Evolutionary conservation across 2,113 vertebrate genomes (phyloP).

Genomic region (Litocranius walleri): DNA sequence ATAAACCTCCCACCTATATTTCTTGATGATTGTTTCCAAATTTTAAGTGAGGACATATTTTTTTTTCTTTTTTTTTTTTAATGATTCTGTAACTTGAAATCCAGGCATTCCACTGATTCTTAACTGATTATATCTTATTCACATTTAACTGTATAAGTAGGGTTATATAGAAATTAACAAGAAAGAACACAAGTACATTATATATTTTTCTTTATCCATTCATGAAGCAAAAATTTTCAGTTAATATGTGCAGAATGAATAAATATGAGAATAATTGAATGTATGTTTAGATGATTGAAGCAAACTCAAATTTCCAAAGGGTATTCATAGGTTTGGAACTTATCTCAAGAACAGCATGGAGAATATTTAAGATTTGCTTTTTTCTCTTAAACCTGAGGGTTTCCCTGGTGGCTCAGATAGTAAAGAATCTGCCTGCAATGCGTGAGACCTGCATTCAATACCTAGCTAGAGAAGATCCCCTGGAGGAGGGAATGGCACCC

Average conservation of each 20-base stretch:
- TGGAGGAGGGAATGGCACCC: neutral
- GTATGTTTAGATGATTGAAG: neutral
- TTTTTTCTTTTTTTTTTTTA: neutral
- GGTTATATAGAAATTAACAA: neutral
- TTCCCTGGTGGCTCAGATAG: neutral
- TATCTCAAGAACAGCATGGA: neutral
- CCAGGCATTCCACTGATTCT: neutral
- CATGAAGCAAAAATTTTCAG: neutral
- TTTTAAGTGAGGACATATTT: neutral
- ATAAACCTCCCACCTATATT: neutral
- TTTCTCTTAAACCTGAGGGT: neutral
- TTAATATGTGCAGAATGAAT: neutral
- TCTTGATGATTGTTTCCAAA: neutral
- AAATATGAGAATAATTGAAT: neutral
- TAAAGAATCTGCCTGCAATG: neutral
- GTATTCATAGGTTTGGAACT: neutral
- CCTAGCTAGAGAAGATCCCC: neutral
- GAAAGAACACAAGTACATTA: neutral
- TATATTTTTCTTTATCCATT: neutral
- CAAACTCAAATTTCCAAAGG: neutral
- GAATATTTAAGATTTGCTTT: neutral
- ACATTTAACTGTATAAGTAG: neutral
- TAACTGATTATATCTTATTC: neutral
- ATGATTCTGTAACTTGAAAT: neutral
- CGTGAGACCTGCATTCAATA: fast-evolving